phyloP scores from a whole-genome alignment of 2,888 invertebrate genomes.

The Taphrorychus bicolor region DNA sequence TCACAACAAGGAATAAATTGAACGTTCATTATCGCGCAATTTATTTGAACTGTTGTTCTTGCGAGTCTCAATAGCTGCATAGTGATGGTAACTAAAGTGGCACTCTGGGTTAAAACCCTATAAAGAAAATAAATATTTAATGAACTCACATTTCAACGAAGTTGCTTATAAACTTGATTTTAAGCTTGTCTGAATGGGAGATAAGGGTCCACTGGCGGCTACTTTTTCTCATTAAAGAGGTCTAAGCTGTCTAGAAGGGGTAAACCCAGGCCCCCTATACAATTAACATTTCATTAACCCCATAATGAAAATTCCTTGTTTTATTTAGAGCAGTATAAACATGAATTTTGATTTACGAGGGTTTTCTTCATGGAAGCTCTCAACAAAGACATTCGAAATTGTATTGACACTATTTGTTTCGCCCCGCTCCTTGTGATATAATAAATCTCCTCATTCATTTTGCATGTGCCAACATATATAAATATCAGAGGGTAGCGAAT shows the following conservation, averaged over 20 bases:
- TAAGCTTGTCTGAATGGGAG: conserved; percentile 1
- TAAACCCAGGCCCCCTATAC: not conserved
- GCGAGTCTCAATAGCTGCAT: not conserved
- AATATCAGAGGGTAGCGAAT: not conserved
- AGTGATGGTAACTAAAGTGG: not conserved
- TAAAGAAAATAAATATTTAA: not conserved
- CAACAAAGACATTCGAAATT: not conserved
- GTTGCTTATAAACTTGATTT: not conserved
- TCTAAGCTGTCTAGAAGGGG: not conserved
- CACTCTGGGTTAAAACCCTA: not conserved
- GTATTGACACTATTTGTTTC: conserved; percentile 16
- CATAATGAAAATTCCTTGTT: not conserved
- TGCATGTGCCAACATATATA: conserved; percentile 7
- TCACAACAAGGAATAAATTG: conserved; percentile 1
- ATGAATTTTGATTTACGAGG: not conserved
- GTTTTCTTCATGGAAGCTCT: not conserved
- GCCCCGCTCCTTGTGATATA: not conserved
- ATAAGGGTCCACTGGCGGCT: not conserved
- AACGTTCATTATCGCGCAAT: not conserved
- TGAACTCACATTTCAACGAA: not conserved
- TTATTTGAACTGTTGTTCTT: not conserved
- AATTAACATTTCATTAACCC: conserved; percentile 1
- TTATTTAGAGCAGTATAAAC: not conserved
- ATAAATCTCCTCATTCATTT: conserved; percentile 8
- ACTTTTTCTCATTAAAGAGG: not conserved